Conservation (phyloP, 2,888 invertebrate species). For the Heterodera filipjevi region DNA sequence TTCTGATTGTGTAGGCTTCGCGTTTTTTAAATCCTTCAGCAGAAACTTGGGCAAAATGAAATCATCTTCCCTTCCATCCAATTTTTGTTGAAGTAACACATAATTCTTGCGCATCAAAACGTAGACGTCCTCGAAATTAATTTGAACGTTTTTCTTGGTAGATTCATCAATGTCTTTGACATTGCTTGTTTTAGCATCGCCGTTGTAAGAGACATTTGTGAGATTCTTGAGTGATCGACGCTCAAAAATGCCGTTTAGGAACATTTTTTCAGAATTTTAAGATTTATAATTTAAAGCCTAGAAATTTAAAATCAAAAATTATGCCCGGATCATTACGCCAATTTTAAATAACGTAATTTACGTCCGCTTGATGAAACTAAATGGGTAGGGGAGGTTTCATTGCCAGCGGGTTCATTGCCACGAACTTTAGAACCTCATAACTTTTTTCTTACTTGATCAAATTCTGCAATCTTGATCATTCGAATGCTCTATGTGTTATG, state of each 20-base stretch:
- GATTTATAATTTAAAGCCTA: no score
- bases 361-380: no score
- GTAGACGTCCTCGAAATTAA: not conserved
- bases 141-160: not conserved
- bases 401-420: no score
- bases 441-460: no score
- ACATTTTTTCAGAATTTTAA: not conserved
- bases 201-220: not conserved
- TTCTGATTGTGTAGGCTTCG: not conserved
- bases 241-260: not conserved
- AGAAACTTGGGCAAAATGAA: not conserved
- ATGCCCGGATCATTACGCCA: not conserved
- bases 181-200: not conserved
- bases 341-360: no score
- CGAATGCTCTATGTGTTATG: no score
- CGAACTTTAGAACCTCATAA: no score
- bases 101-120: not conserved
- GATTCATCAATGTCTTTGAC: not conserved
- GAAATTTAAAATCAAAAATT: not conserved
- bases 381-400: no score
- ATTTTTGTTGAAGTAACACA: not conserved
- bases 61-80: not conserved
- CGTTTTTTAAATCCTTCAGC: not conserved
- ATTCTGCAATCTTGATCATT: no score
- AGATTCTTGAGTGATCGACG: not conserved